phyloP scores from a whole-genome alignment of 2,888 invertebrate genomes.

The Lucinisca nassula region DNA sequence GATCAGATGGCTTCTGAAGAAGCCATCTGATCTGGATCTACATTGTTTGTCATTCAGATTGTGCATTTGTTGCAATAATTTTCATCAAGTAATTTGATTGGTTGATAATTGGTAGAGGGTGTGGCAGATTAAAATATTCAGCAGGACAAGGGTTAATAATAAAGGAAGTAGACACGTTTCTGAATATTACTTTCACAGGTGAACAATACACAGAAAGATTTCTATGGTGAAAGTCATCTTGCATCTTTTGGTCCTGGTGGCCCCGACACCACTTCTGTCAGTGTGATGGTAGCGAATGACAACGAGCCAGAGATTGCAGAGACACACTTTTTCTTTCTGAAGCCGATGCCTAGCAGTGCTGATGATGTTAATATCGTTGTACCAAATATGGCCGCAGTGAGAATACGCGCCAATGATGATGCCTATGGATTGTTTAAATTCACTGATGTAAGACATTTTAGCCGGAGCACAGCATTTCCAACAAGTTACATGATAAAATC shows the following conservation, averaged over 20 bases:
- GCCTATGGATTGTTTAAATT: constrained; percentile 86
- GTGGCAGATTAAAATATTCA: too few relatives aligned
- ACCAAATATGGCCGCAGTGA: constrained; percentile 76
- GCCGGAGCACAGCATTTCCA: too few relatives aligned
- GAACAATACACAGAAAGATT: constrained; percentile 78
- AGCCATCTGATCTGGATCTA: too few relatives aligned
- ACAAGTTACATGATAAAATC: too few relatives aligned
- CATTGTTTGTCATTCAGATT: too few relatives aligned
- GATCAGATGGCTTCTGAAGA: too few relatives aligned
- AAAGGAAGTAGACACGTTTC: too few relatives aligned
- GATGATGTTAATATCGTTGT: constrained; percentile 67
- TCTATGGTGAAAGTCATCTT: constrained; percentile 84
- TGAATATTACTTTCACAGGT: constrained; percentile 66
- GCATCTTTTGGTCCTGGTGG: constrained; percentile 79
- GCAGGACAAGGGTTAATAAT: too few relatives aligned
- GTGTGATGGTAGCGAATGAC: constrained; percentile 84
- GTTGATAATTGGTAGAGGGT: too few relatives aligned
- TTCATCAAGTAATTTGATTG: too few relatives aligned
- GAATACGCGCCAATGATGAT: constrained; percentile 85
- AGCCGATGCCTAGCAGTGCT: constrained; percentile 59
- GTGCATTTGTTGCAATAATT: too few relatives aligned
- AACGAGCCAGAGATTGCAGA: constrained; percentile 83
- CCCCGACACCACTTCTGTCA: constrained; percentile 68
- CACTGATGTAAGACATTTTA: constrained; percentile 79
- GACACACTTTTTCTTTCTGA: constrained; percentile 76